Evolutionary conservation across 2,797 vertebrate species (phyloP), one percentile per base, ranked within the genome.

Genomic region (Gymnoscopelus braueri): DNA sequence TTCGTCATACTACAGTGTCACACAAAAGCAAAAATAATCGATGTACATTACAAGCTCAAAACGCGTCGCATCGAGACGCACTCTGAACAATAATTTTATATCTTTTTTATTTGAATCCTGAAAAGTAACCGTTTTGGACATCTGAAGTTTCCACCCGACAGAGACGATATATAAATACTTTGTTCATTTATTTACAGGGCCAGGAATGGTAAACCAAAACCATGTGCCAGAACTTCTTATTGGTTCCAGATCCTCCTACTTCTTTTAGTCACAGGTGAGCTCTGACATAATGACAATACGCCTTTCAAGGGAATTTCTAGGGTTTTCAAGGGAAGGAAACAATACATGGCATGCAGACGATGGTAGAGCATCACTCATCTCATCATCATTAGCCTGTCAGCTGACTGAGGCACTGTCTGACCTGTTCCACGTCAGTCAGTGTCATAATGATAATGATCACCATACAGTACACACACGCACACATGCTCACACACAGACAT

Each of bases 191-290:
- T 64, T 73, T 72, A 60, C 82, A 92, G 92, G 58, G 53, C 29
- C 56, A 90, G 73, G 82, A 84, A 9, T 24, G 19, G 10, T 13
- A 55, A n/a, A 15, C 2, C 62, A n/a, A 23, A 29, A 8, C 61
- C 51, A 14, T 9, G 0, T 50, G 44, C 67, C 47, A 52, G 58
- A 65, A 47, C 13, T 47, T 35, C 66, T n/a, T 19, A 24, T 11
- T 84, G 73, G 74, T 10, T 85, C 47, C 69, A 77, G 26, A 60
- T 79, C n/a, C 60, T 63, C 52, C 32, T 90, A 4, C 26, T 92
- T 4, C 1, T 87, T 48, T 24, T 90, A 0, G 51, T 81, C 58
- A 44, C 81, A 83, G 91, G 92, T 94, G 82, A 75, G 52, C 0
- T 67, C 48, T 73, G 54, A 68, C 54, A 57, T 5, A 5, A 57